Base-by-base conservation (phyloP, 2,888 invertebrate species). In the Ormia ochracea region DNA sequence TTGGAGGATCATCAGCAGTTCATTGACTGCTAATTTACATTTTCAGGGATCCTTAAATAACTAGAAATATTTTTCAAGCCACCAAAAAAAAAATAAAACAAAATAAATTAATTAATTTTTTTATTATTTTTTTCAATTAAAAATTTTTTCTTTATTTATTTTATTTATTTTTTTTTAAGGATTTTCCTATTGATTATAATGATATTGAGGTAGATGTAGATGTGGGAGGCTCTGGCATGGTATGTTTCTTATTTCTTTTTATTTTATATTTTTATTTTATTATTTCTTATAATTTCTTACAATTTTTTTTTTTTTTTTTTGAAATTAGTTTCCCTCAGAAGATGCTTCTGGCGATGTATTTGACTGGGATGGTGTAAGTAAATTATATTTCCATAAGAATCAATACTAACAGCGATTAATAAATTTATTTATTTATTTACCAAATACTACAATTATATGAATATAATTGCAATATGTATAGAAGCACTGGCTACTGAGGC, bases 131-230 rank as follows among this genome's bases (percentile, higher is more conserved):
- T 10, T 56, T 74, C 56, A 28, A 43, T 75, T 56, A 19, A 48
- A 45, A 43, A 28, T 54, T 52, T 31, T 45, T 72, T 41, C 38
- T 70, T 45, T 76, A 54, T 48, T 81, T 45, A 31, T 58, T 1
- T 33, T 58, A 61, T 69, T 65, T 77, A 59, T 14, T 63, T 66
- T 70, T 65, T 73, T 81, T 76, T 26, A 81, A 82, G 82, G 76
- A 81, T 26, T 19, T 78, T n/a, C 28, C 75, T 9, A n/a, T 48
- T 45, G 79, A 80, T 68, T 77, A 78, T 63, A 81, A 68, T 74
- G 82, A 80, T 17, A 58, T 76, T 45, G 72, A 72, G 28, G 52
- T 63, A 23, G 81, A 82, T 38, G 52, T 63, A 23, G 81, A 82
- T 56, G 21, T 81, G 12, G 70, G 48, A n/a, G 78, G 65, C 56